Percentiles rank a stretch among this genome's conserved stretches.
phyloP scores from a whole-genome alignment of 2,113 vertebrate species.

The Bubo scandiacus region DNA sequence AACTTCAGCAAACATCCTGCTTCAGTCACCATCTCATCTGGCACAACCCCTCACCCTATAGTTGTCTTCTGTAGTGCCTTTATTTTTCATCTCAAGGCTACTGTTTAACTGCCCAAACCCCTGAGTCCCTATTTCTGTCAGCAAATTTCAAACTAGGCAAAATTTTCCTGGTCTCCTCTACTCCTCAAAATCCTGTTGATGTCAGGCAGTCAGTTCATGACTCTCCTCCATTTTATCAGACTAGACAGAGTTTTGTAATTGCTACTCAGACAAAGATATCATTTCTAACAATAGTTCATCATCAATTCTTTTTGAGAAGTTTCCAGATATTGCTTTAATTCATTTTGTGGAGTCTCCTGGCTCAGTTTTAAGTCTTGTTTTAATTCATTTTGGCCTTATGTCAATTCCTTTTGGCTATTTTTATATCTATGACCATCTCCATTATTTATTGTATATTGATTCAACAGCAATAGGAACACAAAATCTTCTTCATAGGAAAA shows the following conservation, averaged over 20 bases:
- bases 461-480: background rate
- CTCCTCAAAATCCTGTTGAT: background rate
- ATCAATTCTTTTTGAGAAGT: background rate
- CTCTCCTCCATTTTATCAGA: background rate
- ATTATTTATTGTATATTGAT: slow-evolving; percentile 65
- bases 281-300: slow-evolving; percentile 1
- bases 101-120: background rate
- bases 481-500: background rate
- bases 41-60: background rate
- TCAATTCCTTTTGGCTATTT: slow-evolving; percentile 34
- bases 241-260: background rate
- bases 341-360: slow-evolving; percentile 36
- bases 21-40: background rate
- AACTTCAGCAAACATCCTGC: background rate
- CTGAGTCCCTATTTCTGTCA: background rate
- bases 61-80: background rate
- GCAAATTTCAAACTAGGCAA: background rate
- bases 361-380: slow-evolving; percentile 4
- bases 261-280: background rate
- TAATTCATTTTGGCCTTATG: slow-evolving; percentile 41
- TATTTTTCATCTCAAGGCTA: background rate
- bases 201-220: background rate
- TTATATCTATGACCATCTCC: slow-evolving; percentile 16
- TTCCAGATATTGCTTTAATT: slow-evolving; percentile 47
- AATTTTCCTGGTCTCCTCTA: background rate